A percentile compares a stretch with the other conserved stretches of the same genome.
These are phyloP conservation scores for Polyergus mexicanus DNA, from an alignment of 1,140 invertebrate species.

Conservation along the genomic window DNA sequence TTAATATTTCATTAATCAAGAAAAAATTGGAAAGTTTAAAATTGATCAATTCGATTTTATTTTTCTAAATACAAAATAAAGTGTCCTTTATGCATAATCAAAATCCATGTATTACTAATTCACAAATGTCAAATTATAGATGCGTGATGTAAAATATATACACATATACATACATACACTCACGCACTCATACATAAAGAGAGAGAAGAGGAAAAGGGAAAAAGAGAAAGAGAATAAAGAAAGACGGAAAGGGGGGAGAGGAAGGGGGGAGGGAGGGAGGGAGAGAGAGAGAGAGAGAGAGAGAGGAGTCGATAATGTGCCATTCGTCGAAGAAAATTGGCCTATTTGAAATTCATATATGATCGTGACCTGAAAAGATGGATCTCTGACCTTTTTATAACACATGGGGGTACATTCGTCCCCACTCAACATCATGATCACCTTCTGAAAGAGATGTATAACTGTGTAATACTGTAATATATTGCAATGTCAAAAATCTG, in stretches of 20 bases:
- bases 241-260: not conserved
- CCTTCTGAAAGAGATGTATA: conserved; percentile 8
- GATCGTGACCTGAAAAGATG: conserved; percentile 84
- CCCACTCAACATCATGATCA: conserved; percentile 43
- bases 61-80: too few species aligned
- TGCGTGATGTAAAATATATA: conserved; percentile 5
- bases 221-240: too few species aligned
- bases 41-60: too few species aligned
- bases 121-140: not conserved
- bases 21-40: too few species aligned
- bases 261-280: too few species aligned
- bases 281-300: not conserved
- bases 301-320: conserved; percentile 56
- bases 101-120: too few species aligned
- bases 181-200: not conserved
- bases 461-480: conserved; percentile 53
- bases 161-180: not conserved
- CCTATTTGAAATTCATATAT: conserved; percentile 85
- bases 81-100: too few species aligned
- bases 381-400: conserved; percentile 83
- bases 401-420: conserved; percentile 25
- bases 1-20: too few species aligned
- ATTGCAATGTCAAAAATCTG: conserved; percentile 44
- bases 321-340: conserved; percentile 78
- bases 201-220: not conserved